These are phyloP conservation scores for Cyphomyrus discorhynchus DNA, from an alignment of 2,113 vertebrate species.

Conservation along the genomic window DNA sequence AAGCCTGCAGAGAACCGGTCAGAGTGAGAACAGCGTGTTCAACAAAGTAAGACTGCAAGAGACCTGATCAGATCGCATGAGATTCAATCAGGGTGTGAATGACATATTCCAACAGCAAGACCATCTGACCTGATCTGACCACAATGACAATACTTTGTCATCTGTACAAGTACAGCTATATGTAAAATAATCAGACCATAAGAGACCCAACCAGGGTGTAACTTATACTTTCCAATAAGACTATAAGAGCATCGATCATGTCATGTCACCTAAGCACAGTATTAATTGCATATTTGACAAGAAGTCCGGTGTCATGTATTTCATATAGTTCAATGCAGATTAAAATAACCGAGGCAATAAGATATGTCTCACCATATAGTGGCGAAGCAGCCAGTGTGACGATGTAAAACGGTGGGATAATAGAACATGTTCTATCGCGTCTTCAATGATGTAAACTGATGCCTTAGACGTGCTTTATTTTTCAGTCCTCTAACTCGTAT, in stretches of 20 bases:
- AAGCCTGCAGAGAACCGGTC: constrained; percentile 51
- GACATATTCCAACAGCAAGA: neutral
- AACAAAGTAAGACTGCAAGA: neutral
- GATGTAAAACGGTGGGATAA: constrained; percentile 70
- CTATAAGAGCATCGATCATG: neutral
- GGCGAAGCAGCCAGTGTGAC: constrained; percentile 68
- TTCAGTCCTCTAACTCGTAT: neutral
- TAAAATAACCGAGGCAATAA: neutral
- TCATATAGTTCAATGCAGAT: neutral
- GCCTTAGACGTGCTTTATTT: neutral
- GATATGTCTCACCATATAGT: constrained; percentile 62
- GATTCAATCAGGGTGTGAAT: neutral
- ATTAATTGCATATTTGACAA: neutral
- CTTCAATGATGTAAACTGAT: neutral
- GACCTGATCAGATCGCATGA: neutral
- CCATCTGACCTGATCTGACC: neutral
- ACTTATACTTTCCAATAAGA: neutral
- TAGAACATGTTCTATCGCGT: constrained; percentile 66
- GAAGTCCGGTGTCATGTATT: neutral
- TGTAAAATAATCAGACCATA: neutral
- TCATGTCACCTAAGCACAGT: neutral
- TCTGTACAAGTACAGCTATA: neutral
- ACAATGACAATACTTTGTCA: neutral
- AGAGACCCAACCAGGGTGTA: neutral
- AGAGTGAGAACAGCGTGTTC: neutral